Evolutionary conservation across 2,888 invertebrate genomes (phyloP), one percentile per base, ranked within the genome.

Genomic region (Thyatira batis): DNA sequence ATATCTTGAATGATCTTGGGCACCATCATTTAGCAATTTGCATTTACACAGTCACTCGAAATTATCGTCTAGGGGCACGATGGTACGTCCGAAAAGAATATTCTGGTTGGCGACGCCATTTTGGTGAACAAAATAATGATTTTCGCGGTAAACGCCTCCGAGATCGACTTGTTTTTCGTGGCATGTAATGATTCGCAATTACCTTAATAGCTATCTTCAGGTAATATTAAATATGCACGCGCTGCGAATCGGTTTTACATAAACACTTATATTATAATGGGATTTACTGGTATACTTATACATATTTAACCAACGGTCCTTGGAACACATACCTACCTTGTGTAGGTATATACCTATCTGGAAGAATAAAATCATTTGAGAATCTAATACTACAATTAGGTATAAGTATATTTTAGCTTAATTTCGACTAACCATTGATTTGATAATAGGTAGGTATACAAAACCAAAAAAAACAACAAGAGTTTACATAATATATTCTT

Each of bases 151-250:
- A 83, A 79, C 77, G 71, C 70, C 69, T 66, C 60, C 64, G 60
- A 65, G 57, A 65, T 52, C 59, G 63, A 61, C 66, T 58, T 74
- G 68, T 78, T 80, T 81, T 82, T 78, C 75, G 73, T 73, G 63
- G 67, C 76, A 74, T 78, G 72, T 69, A 78, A 75, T 74, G 68
- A 71, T 63, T 69, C 62, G 78, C 76, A 88, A 88, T 88, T 88
- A 88, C 72, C 82, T 81, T 85, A 85, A 87, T 85, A 78, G 71
- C 75, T 73, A 76, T 80, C 78, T 75, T 77, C 78, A 71, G 75
- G 61, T 76, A 75, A 75, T 72, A 73, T 66, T 59, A 69, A 71
- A 70, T 69, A 73, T 67, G 66, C 67, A 63, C 60, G 53, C 25
- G 11, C 20, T 48, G 27, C 25, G 28, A 27, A 10, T 10, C 17